Evolutionary conservation across 2,113 vertebrate species (phyloP).

Genomic region (Anguilla rostrata): DNA sequence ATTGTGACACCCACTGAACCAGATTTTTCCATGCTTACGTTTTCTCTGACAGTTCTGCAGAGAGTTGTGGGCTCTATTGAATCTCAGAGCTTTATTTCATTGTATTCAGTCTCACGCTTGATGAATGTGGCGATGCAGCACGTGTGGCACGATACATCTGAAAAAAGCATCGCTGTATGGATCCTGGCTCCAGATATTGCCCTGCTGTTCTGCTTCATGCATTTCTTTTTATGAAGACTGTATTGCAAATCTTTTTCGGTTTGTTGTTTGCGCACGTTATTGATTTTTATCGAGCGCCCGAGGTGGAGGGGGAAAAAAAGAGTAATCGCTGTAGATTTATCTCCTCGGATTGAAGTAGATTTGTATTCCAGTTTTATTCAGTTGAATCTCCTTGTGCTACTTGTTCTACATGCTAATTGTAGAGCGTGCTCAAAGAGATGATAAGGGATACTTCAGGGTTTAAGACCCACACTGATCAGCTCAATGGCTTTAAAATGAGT

Average conservation of each 20-base stretch:
- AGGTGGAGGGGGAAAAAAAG: not conserved
- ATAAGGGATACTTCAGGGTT: not conserved
- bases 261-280: not conserved
- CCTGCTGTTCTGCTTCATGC: not conserved
- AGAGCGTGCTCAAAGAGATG: not conserved
- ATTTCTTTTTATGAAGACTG: not conserved
- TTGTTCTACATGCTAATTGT: not conserved
- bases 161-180: not conserved
- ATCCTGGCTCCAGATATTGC: not conserved
- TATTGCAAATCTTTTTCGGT: not conserved
- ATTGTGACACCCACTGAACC: not conserved
- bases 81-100: not conserved
- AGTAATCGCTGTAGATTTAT: not conserved
- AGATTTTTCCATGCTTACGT: not conserved
- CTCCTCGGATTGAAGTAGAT: not conserved
- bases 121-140: not conserved
- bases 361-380: not conserved
- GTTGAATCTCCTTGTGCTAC: not conserved
- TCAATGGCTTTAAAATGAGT: not conserved
- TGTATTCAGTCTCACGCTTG: not conserved
- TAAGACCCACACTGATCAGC: not conserved
- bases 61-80: not conserved
- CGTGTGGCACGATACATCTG: not conserved
- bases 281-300: conserved; percentile 2
- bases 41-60: not conserved